Base-by-base conservation (phyloP, 1,140 invertebrate species). In the Pseudomyrmex flavicornis region DNA sequence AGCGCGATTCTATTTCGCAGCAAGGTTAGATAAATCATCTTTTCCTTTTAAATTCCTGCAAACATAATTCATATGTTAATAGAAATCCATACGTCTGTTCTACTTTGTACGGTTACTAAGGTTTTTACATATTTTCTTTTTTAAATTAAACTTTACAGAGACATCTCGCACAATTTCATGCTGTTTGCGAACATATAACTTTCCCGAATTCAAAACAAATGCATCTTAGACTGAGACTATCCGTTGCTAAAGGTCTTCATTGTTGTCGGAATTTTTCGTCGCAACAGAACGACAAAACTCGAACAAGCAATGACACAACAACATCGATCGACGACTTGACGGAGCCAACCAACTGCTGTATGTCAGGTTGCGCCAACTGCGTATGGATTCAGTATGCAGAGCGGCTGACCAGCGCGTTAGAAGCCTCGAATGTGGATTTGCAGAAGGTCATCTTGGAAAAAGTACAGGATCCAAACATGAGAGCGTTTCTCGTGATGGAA, bases 301-400 rank as follows among this genome's bases (percentile, higher is more conserved):
- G 52, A 17, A 13, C 58, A 35, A 7, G 35, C 0, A n/a, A 86
- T 52, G 4, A 9, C 1, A 8, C 52, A 20, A 65, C 50, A 5
- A 20, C 0, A 9, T 26, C 70, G 5, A 46, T 62, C n/a, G 90
- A 93, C 0, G 92, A 93, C 20, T 50, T 93, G 1, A 94, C 95
- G 72, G 95, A 95, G 85, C 98, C 98, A 1, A 97, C 96, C 2
- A 97, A 95, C 52, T 99, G 98, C 93, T 99, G 98, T 88, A 97
- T 97, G 96, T 98, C 97, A 3, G 98, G 98, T 0, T 99, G 98
- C 95, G 95, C 96, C 1, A 99, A 99, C 92, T 99, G 98, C 93
- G 98, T 99, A 15, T 99, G 98, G 97, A 96, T 99, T 59, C 95
- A 97, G 50, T 99, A 99, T 95, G 98, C 98, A 0, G 97, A 98